phyloP scores from a whole-genome alignment of 1,140 invertebrate species.

The Panagrolaimus sp. region DNA sequence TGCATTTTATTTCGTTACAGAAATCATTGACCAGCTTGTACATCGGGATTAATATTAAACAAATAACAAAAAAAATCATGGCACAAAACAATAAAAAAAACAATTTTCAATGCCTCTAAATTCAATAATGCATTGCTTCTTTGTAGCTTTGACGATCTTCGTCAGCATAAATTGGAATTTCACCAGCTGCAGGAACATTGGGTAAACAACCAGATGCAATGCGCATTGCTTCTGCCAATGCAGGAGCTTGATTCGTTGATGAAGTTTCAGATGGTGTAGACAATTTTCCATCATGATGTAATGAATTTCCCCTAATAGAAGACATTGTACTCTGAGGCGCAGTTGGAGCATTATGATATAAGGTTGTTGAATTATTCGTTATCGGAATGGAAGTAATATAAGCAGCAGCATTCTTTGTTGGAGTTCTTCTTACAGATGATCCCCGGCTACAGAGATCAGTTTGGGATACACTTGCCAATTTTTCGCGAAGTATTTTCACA shows the following conservation, averaged over 20 bases:
- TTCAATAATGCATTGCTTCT: background rate
- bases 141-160: slow-evolving; percentile 5
- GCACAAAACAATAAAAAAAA: no score
- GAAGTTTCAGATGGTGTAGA: background rate
- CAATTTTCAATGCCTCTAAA: no score
- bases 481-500: slow-evolving; percentile 29
- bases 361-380: background rate
- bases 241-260: background rate
- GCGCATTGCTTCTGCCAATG: slow-evolving; percentile 11
- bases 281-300: background rate
- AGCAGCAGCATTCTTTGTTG: background rate
- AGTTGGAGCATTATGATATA: background rate
- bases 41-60: no score
- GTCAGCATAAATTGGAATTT: background rate
- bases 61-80: no score
- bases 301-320: background rate
- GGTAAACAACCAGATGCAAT: slow-evolving; percentile 7
- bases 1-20: no score
- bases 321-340: background rate
- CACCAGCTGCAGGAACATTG: background rate
- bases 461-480: slow-evolving; percentile 22
- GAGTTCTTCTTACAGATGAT: slow-evolving; percentile 1
- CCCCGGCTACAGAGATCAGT: slow-evolving; percentile 15
- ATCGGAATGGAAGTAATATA: slow-evolving; percentile 9
- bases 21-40: no score